These are phyloP conservation scores for Drosophila athabasca DNA, from an alignment of 1,140 invertebrate species.

Conservation along the genomic window DNA sequence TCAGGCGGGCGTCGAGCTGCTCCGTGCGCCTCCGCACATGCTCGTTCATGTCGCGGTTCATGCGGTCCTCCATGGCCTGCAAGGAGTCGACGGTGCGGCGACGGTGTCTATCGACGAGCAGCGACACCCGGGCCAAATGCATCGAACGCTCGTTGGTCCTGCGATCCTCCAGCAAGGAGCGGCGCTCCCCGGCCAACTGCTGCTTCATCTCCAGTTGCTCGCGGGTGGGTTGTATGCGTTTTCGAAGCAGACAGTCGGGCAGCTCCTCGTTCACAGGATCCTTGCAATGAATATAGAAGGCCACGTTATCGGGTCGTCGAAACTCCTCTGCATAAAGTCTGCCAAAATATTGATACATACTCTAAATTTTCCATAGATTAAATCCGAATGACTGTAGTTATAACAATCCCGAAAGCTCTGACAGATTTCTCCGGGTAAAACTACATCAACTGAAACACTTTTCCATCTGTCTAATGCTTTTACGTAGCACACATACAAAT, in stretches of 20 bases:
- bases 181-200: slow-evolving; percentile 19
- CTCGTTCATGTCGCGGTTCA: slow-evolving; percentile 36
- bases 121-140: slow-evolving; percentile 8
- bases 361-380: slow-evolving; percentile 27
- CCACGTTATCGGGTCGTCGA: neutral
- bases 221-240: neutral
- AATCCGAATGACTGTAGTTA: too few relatives aligned
- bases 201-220: neutral
- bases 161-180: neutral
- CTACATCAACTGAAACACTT: too few relatives aligned
- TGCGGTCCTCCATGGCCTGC: neutral
- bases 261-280: slow-evolving; percentile 12
- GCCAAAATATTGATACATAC: neutral
- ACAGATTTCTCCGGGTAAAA: neutral
- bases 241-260: slow-evolving; percentile 14
- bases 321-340: neutral
- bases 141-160: slow-evolving; percentile 8
- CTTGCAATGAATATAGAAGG: slow-evolving; percentile 33
- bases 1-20: neutral
- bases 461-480: too few relatives aligned
- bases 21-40: slow-evolving; percentile 22
- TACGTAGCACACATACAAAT: neutral
- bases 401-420: neutral
- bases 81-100: neutral
- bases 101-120: neutral